Evolutionary conservation across 2,113 vertebrate species (phyloP).

Genomic region (Corythornis madagascariensis): DNA sequence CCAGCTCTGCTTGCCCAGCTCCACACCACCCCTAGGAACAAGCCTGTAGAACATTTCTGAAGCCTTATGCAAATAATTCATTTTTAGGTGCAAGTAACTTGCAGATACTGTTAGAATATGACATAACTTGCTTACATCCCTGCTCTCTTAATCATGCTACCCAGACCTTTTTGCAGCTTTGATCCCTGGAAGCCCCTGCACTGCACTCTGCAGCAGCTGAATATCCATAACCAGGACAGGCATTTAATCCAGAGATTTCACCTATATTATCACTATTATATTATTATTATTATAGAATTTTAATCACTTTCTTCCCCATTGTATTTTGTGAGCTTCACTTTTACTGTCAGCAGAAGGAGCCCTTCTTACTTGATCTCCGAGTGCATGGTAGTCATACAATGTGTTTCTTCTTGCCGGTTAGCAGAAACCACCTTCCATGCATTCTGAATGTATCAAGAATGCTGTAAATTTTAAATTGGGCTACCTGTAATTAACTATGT

Average conservation of each 20-base stretch:
- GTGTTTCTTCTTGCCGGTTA: conserved; percentile 18
- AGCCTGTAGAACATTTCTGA: background rate
- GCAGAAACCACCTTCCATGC: conserved; percentile 26
- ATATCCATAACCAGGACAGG: background rate
- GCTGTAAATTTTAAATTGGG: conserved; percentile 77
- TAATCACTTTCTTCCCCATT: background rate
- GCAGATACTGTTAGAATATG: background rate
- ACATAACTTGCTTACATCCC: background rate
- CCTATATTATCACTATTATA: background rate
- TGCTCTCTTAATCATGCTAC: background rate
- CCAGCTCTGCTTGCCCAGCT: background rate
- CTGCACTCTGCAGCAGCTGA: background rate
- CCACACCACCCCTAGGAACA: background rate
- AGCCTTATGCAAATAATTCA: background rate
- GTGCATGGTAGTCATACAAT: background rate
- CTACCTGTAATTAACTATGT: conserved; percentile 74
- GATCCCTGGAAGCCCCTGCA: background rate
- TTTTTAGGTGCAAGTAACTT: background rate
- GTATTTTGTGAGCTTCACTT: background rate
- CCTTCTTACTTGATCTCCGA: background rate
- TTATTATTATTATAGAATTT: background rate
- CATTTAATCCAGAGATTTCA: background rate
- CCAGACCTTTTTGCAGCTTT: background rate
- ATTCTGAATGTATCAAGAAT: conserved; percentile 64
- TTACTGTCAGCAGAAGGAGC: background rate